Conservation (phyloP, 2,888 invertebrate species). For the Drosophila buzzatii region DNA sequence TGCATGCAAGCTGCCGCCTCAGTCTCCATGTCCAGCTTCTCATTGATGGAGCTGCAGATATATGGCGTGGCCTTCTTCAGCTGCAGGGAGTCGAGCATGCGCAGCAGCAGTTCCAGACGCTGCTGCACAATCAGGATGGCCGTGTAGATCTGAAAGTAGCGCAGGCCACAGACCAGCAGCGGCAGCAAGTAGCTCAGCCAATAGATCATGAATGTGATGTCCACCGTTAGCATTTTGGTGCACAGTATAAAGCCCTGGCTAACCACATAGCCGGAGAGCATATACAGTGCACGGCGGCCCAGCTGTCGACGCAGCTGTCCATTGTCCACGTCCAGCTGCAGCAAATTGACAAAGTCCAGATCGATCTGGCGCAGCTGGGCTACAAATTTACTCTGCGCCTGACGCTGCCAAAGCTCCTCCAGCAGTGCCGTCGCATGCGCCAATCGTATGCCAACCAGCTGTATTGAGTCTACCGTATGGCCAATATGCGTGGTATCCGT, state of each 20-base stretch:
- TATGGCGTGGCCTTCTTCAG: slow-evolving; percentile 24
- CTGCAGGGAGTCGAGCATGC: slow-evolving; percentile 60
- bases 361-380: slow-evolving; percentile 79
- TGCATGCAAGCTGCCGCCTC: slow-evolving; percentile 45
- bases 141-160: slow-evolving; percentile 83
- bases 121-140: slow-evolving; percentile 70
- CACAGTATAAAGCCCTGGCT: slow-evolving; percentile 68
- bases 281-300: slow-evolving; percentile 44
- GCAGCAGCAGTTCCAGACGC: slow-evolving; percentile 75
- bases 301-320: slow-evolving; percentile 48
- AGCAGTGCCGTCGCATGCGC: slow-evolving; percentile 74
- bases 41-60: slow-evolving; percentile 27
- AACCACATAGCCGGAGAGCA: slow-evolving; percentile 64
- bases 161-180: slow-evolving; percentile 71
- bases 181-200: slow-evolving; percentile 81
- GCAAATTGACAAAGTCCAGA: slow-evolving; percentile 67
- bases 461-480: slow-evolving; percentile 80
- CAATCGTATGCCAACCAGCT: slow-evolving; percentile 80
- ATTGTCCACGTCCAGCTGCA: slow-evolving; percentile 73
- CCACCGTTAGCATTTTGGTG: slow-evolving; percentile 46
- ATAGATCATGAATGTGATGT: slow-evolving; percentile 52
- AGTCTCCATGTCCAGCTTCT: slow-evolving; percentile 20
- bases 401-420: slow-evolving; percentile 73
- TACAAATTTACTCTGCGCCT: slow-evolving; percentile 59
- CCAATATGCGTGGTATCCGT: slow-evolving; percentile 59